Evolutionary conservation across 2,113 vertebrate species (phyloP).

Genomic region (Gila orcuttii): DNA sequence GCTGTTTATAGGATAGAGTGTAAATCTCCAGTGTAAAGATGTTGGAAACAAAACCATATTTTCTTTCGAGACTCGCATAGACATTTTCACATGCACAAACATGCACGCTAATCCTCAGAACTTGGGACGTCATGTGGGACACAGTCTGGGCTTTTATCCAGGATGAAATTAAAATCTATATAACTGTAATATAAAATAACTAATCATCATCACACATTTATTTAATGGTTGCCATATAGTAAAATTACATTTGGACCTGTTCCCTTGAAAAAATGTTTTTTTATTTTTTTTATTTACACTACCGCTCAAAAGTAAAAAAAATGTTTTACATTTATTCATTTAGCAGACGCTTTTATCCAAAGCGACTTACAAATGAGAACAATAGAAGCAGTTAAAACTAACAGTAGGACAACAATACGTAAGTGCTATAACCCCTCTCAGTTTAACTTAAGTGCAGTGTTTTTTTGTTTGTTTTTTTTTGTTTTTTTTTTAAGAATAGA

Average conservation of each 20-base stretch:
- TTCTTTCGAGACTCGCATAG: neutral
- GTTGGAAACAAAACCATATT: neutral
- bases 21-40: constrained; percentile 11
- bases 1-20: neutral
- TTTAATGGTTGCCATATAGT: neutral
- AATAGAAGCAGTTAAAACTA: too few species aligned
- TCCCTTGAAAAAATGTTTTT: neutral
- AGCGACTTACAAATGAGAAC: too few species aligned
- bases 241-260: neutral
- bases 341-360: too few species aligned
- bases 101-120: neutral
- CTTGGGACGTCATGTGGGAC: neutral
- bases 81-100: neutral
- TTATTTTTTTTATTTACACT: too few species aligned
- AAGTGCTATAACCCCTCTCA: too few species aligned
- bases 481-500: too few species aligned
- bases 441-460: too few species aligned
- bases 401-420: too few species aligned
- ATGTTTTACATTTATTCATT: too few species aligned
- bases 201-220: neutral
- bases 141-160: neutral
- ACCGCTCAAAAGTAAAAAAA: too few species aligned
- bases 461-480: too few species aligned
- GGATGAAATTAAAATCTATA: neutral
- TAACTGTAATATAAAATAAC: too few species aligned